Evolutionary conservation across 1,140 invertebrate genomes (phyloP).

Genomic region (Aporrectodea caliginosa): DNA sequence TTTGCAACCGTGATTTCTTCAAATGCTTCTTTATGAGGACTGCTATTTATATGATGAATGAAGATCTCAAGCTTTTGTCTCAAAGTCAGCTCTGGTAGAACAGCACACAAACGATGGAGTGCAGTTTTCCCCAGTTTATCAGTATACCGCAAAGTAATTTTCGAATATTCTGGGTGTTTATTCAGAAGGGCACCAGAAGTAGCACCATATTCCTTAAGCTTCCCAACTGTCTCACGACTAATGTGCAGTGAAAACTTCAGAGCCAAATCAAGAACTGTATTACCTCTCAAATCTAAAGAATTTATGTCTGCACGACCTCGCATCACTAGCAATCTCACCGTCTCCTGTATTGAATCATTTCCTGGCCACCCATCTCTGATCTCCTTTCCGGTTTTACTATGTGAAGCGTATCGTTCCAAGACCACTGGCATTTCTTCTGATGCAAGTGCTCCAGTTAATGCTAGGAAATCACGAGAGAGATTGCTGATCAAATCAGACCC

Average conservation of each 20-base stretch:
- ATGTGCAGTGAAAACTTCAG: no score
- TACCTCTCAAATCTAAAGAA: no score
- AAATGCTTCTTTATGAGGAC: background rate
- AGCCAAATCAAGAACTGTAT: no score
- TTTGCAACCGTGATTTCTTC: background rate
- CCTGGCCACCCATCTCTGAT: no score
- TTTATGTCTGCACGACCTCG: no score
- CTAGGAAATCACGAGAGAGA: background rate
- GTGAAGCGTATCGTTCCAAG: background rate
- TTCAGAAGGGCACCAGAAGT: no score
- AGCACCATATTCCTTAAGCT: no score
- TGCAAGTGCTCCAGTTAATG: background rate
- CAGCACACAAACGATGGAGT: background rate
- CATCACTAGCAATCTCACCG: background rate
- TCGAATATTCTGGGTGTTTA: background rate
- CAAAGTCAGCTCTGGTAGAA: background rate
- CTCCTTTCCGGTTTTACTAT: no score
- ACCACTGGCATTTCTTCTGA: background rate
- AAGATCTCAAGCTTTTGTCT: background rate
- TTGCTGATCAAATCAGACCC: background rate
- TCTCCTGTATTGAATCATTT: background rate
- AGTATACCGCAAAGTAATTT: background rate
- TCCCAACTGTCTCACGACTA: no score
- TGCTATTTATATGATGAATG: background rate
- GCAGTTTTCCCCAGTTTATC: background rate